Evolutionary conservation across 2,797 vertebrate species (phyloP), one percentile per base, ranked within the genome.

Genomic region (Propithecus deckenii): DNA sequence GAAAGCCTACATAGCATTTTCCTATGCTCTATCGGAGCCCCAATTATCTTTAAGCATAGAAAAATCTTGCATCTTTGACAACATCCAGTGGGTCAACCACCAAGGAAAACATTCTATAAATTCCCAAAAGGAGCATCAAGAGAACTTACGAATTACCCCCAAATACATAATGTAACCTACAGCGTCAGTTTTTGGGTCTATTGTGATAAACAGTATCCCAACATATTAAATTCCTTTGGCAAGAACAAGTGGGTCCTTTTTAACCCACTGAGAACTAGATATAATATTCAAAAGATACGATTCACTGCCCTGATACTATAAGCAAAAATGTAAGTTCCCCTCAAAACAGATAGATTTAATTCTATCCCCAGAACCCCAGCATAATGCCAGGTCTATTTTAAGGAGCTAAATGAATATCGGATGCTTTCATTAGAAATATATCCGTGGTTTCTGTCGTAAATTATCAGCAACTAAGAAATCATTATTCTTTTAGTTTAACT

Each of bases 211-310:
- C 15, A 69, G 4, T 43, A 52, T 63, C 22, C 38, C 79, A 84
- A 71, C 4, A 30, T 79, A 72, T 43, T 90, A 78, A 91, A 76
- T 91, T 84, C 7, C 43, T 87, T 92, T 72, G 48, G 35, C 46
- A 95, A 95, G 59, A 89, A 11, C 38, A 95, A 75, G 15, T 86
- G 23, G 43, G 43, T 43, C 83, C 50, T 78, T 89, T 91, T 89
- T 65, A 89, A 81, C 35, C 59, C 35, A 89, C 50, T 35, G 25
- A 83, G 55, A 93, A 63, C 59, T 74, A 28, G 4, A 72, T 89
- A 46, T 69, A 78, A 72, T 28, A 72, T 46, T 55, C 41, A 69
- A 86, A 94, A 90, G 10, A 79, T 52, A 74, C n/a, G 14, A 85
- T 65, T 87, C 41, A 86, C 32, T 74, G 35, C 22, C 48, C 30